Percentiles rank a stretch among this genome's conserved stretches.
phyloP scores from a whole-genome alignment of 2,113 vertebrate species.

The Spilogale gracilis region DNA sequence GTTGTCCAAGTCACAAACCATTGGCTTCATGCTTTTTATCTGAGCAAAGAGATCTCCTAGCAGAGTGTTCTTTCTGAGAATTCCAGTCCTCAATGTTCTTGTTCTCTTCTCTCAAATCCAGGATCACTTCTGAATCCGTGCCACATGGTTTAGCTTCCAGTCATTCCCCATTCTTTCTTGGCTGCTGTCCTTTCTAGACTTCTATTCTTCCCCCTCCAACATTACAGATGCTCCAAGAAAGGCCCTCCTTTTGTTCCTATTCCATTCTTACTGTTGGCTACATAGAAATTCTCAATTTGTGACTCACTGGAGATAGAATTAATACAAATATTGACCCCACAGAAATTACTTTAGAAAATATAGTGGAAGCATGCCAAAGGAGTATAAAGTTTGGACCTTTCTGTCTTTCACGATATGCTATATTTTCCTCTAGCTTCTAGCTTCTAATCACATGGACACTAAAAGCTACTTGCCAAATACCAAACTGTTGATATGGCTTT shows the following conservation, averaged over 20 bases:
- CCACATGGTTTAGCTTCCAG: not conserved
- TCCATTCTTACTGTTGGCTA: not conserved
- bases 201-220: not conserved
- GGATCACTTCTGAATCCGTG: not conserved
- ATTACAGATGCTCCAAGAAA: not conserved
- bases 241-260: not conserved
- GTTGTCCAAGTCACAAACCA: slow-evolving; percentile 74
- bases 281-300: not conserved
- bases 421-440: not conserved
- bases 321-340: not conserved
- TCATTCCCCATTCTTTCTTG: not conserved
- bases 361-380: not conserved
- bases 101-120: not conserved
- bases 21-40: slow-evolving; percentile 58
- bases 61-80: slow-evolving; percentile 6
- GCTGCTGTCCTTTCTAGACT: not conserved
- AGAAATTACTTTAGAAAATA: not conserved
- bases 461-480: not conserved
- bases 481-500: slow-evolving; percentile 46
- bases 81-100: not conserved
- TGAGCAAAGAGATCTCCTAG: slow-evolving; percentile 47
- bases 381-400: not conserved
- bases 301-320: not conserved
- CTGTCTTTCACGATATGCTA: not conserved
- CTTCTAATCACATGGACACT: not conserved